Base-by-base conservation (phyloP, 2,888 invertebrate genomes). In the Morpho deidamia region DNA sequence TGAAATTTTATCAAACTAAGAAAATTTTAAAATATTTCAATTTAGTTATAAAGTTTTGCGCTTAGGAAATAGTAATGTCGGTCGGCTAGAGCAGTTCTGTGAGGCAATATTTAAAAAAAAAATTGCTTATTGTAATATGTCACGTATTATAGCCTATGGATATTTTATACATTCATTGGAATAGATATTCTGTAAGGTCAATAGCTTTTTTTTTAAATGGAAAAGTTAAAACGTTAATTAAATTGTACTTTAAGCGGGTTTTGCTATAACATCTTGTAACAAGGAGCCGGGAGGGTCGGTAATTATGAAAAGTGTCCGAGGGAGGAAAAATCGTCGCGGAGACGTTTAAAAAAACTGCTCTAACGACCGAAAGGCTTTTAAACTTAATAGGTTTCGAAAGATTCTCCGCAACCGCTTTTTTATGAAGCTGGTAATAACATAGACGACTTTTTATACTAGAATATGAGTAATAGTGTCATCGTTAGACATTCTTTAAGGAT, bases 261-360 rank as follows among this genome's bases (percentile, higher is more conserved):
- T 68, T 71, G 75, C 72, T 76, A 77, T 80, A 82, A 85, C 85
- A 85, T 87, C 86, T 85, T 84, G 81, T 85, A 73, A 81, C 61
- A 65, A 58, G 67, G 66, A 67, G 62, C 62, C 56, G 66, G 70
- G 69, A 72, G 74, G 71, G 68, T 73, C 73, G 75, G 83, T 87
- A 86, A 89, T 88, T 87, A 86, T 84, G 87, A 86, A 87, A 86
- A 89, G 87, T 87, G 88, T 87, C 83, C 78, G 66, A 71, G 81
- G 78, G 75, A 68, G 76, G 79, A 83, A 81, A 84, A 83, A 81
- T 79, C 74, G 77, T 75, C 70, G 74, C 67, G 76, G 69, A 71
- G 73, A 74, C 83, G 78, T 80, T 84, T 78, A 81, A 83, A 88
- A 81, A 87, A 84, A 81, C 72, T 71, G 76, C 76, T 83, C 74